These are phyloP conservation scores for Drosophila truncata DNA, from an alignment of 1,140 invertebrate species.

Conservation along the genomic window DNA sequence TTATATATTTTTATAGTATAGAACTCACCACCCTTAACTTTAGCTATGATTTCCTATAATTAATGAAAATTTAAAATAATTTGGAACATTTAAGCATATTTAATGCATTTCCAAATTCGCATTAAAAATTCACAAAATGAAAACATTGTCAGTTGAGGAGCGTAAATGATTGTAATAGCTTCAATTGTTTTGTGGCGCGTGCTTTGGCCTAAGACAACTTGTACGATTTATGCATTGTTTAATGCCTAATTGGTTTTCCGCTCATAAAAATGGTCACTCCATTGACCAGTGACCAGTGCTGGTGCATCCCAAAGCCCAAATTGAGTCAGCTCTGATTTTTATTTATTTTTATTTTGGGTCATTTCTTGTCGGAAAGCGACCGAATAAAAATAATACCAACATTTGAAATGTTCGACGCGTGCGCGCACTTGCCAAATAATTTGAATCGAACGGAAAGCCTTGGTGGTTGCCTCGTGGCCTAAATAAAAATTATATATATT, in stretches of 20 bases:
- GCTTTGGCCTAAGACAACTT: constrained; percentile 41
- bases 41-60: no score
- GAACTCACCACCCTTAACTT: neutral
- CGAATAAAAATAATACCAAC: constrained; percentile 42
- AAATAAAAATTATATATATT: constrained; percentile 66
- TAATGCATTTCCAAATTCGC: constrained; percentile 3
- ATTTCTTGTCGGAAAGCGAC: constrained; percentile 33
- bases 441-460: constrained; percentile 67
- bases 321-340: constrained; percentile 39
- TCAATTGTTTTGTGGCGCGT: constrained; percentile 50
- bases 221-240: constrained; percentile 65
- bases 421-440: constrained; percentile 74
- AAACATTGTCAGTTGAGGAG: constrained; percentile 27
- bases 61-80: no score
- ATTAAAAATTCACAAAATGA: constrained; percentile 7
- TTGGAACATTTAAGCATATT: no score
- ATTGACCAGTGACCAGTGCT: no score
- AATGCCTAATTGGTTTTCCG: constrained; percentile 73
- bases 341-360: constrained; percentile 37
- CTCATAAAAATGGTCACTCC: constrained; percentile 44
- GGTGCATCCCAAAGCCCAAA: constrained; percentile 54
- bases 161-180: constrained; percentile 38
- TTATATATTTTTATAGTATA: neutral
- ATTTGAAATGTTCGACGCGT: constrained; percentile 76
- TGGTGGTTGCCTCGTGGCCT: constrained; percentile 66